Evolutionary conservation across 1,140 invertebrate species (phyloP).

Genomic region (Nephila pilipes): DNA sequence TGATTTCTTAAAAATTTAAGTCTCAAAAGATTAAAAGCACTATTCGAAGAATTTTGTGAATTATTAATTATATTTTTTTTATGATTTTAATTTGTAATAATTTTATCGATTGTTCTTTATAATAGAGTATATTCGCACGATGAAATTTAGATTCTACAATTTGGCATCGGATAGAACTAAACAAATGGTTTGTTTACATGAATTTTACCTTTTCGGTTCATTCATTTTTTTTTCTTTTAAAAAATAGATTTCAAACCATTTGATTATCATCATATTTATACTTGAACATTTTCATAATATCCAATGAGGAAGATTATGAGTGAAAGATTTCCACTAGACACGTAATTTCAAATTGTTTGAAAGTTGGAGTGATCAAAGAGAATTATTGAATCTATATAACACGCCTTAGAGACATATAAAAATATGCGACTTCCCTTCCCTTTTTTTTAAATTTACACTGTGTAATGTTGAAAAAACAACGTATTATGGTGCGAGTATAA

Average conservation of each 20-base stretch:
- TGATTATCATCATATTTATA: neutral
- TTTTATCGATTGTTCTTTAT: neutral
- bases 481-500: slow-evolving; percentile 62
- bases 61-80: neutral
- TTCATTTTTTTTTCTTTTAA: neutral
- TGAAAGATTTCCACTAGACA: slow-evolving; percentile 48
- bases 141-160: neutral
- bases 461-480: slow-evolving; percentile 53
- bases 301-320: slow-evolving; percentile 55
- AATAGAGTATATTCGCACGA: neutral
- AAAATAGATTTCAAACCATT: neutral
- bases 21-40: neutral
- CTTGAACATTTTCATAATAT: neutral
- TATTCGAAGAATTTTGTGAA: neutral
- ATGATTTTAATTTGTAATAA: no score
- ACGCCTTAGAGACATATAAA: slow-evolving; percentile 74
- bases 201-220: neutral
- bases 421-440: slow-evolving; percentile 63
- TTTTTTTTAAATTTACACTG: slow-evolving; percentile 51
- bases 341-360: slow-evolving; percentile 56
- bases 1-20: neutral
- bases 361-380: slow-evolving; percentile 59
- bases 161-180: neutral
- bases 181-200: neutral
- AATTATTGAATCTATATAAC: slow-evolving; percentile 17